phyloP scores from a whole-genome alignment of 2,797 vertebrate genomes.

The Crax fasciolata region DNA sequence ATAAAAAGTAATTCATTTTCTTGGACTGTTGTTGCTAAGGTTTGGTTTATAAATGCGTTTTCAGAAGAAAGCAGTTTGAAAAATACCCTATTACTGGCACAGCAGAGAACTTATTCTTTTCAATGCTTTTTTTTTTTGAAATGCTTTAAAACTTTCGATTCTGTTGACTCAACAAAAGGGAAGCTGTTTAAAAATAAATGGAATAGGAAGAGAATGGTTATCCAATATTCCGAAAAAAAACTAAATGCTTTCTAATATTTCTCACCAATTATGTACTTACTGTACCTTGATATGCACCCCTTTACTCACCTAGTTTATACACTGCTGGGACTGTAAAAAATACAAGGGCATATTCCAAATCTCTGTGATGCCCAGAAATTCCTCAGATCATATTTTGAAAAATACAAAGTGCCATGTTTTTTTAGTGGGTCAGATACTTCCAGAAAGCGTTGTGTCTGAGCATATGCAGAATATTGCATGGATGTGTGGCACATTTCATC shows the following conservation, averaged over 20 bases:
- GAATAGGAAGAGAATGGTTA: background rate
- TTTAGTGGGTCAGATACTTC: accelerated
- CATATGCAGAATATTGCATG: accelerated
- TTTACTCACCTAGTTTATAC: background rate
- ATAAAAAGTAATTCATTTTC: conserved; percentile 18
- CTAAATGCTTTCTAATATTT: background rate
- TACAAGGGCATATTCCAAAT: background rate
- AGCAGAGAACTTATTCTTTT: conserved; percentile 30
- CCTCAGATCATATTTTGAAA: background rate
- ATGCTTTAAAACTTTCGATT: conserved; percentile 32
- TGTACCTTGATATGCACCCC: background rate
- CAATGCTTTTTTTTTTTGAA: conserved; percentile 29
- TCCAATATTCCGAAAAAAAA: background rate
- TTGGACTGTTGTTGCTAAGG: background rate
- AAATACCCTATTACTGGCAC: background rate
- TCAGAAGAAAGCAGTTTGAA: background rate
- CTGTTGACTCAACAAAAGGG: conserved; percentile 35
- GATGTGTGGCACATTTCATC: accelerated
- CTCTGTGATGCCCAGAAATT: background rate
- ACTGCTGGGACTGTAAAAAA: background rate
- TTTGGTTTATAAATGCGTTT: conserved; percentile 25
- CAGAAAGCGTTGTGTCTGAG: accelerated
- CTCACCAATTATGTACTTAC: background rate
- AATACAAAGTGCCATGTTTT: background rate
- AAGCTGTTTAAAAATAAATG: background rate